Conservation (phyloP, 2,888 invertebrate genomes). For the Diarsia mendica region DNA sequence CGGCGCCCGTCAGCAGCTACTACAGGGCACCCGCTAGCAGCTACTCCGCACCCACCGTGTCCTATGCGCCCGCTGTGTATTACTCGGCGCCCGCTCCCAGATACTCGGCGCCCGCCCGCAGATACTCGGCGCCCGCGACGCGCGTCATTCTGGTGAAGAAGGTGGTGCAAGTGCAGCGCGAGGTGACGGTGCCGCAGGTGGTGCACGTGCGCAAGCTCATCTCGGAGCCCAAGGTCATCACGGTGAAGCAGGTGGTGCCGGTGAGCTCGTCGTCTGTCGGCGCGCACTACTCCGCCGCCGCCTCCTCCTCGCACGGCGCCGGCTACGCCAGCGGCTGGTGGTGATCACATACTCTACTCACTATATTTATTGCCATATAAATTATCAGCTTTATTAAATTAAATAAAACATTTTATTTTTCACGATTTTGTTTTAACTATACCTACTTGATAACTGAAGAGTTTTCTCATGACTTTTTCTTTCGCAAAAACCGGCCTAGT, state of each 20-base stretch:
- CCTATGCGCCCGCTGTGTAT: neutral
- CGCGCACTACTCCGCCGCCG: conserved; percentile 19
- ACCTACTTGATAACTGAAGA: neutral
- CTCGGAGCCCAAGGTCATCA: conserved; percentile 54
- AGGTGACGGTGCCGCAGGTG: conserved; percentile 57
- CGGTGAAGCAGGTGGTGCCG: conserved; percentile 55
- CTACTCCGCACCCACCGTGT: too few species aligned
- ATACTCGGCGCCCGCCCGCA: too few species aligned
- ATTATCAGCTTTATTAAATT: neutral
- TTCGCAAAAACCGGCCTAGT: too few species aligned
- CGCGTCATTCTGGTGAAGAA: conserved; percentile 21
- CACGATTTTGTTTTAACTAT: neutral
- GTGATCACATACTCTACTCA: neutral
- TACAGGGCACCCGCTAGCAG: neutral
- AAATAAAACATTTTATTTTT: conserved; percentile 15
- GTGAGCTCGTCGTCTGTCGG: conserved; percentile 14
- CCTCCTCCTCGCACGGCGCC: conserved; percentile 30
- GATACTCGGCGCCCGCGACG: too few species aligned
- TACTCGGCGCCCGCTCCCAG: too few species aligned
- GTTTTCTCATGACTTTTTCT: too few species aligned
- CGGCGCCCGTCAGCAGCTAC: neutral
- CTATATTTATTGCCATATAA: conserved; percentile 3
- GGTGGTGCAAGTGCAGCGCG: conserved; percentile 59
- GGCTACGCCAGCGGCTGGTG: conserved; percentile 45
- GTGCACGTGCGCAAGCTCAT: conserved; percentile 55